phyloP scores from a whole-genome alignment of 2,888 invertebrate genomes.

The Conus canariensis region DNA sequence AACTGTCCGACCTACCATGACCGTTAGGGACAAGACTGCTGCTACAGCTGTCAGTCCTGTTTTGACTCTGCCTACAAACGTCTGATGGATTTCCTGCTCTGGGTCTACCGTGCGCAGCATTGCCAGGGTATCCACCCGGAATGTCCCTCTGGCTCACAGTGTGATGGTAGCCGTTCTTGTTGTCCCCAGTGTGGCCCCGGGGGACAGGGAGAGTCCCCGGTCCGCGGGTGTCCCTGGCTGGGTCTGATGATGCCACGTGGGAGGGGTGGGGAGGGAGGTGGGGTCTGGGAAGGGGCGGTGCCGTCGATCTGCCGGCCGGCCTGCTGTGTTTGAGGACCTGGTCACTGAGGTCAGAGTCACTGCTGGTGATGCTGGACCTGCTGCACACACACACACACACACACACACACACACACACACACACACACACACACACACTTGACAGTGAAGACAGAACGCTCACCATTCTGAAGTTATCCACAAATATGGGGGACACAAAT shows the following conservation, averaged over 20 bases:
- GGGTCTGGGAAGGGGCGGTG: conserved; percentile 7
- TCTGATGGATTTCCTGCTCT: neutral
- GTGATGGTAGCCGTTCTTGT: too few species aligned
- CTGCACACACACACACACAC: neutral
- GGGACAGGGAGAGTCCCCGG: conserved; percentile 10
- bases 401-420: neutral
- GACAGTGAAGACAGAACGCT: too few species aligned
- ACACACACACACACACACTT: neutral
- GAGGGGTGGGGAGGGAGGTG: conserved; percentile 18
- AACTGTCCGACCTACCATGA: neutral
- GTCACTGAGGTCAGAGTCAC: conserved; percentile 56
- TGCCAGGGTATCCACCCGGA: neutral
- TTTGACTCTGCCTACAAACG: neutral
- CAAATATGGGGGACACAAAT: neutral
- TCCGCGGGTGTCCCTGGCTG: neutral
- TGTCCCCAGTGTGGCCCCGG: neutral
- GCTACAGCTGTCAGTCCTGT: neutral
- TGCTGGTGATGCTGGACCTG: conserved; percentile 58
- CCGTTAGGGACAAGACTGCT: too few species aligned
- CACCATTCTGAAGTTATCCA: neutral
- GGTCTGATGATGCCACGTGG: neutral
- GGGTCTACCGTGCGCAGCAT: neutral
- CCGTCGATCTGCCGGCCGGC: neutral
- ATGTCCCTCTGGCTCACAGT: neutral
- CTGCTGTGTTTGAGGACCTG: conserved; percentile 33